Conservation (phyloP, 1,140 invertebrate genomes). For the Araneus ventricosus region DNA sequence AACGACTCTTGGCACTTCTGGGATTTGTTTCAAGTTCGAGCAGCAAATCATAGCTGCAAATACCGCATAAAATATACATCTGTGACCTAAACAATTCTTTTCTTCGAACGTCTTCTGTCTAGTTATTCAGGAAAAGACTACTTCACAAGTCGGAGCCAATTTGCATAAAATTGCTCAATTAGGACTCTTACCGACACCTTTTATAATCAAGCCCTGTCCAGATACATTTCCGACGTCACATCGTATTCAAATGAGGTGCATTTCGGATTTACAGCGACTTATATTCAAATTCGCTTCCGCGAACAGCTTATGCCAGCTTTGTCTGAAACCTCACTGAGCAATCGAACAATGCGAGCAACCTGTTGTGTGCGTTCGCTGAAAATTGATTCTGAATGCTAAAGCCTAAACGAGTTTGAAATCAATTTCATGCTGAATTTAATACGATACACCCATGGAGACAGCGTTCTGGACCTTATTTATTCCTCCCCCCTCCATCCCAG, state of each 20-base stretch:
- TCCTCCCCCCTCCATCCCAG: neutral
- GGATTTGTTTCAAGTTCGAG: no score
- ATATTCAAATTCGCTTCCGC: slow-evolving; percentile 6
- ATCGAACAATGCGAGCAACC: neutral
- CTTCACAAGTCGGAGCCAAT: neutral
- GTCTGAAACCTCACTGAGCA: neutral
- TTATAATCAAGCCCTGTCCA: neutral
- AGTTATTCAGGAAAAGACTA: neutral
- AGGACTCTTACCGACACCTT: neutral
- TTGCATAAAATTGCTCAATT: slow-evolving; percentile 5
- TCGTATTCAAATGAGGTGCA: neutral
- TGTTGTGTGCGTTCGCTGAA: neutral
- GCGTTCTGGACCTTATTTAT: neutral
- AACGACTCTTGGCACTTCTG: no score
- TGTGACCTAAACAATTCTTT: neutral
- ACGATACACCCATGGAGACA: neutral
- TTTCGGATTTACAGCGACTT: neutral
- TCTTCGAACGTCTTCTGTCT: neutral
- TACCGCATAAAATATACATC: neutral
- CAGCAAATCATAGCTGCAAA: no score
- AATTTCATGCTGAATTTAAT: slow-evolving; percentile 46
- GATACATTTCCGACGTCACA: neutral
- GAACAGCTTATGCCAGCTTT: neutral
- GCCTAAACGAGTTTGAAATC: neutral
- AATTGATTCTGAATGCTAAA: neutral